Percentiles rank a stretch among this genome's conserved stretches.
phyloP scores from a whole-genome alignment of 2,888 invertebrate genomes.

The Stenolophus ochropezus region DNA sequence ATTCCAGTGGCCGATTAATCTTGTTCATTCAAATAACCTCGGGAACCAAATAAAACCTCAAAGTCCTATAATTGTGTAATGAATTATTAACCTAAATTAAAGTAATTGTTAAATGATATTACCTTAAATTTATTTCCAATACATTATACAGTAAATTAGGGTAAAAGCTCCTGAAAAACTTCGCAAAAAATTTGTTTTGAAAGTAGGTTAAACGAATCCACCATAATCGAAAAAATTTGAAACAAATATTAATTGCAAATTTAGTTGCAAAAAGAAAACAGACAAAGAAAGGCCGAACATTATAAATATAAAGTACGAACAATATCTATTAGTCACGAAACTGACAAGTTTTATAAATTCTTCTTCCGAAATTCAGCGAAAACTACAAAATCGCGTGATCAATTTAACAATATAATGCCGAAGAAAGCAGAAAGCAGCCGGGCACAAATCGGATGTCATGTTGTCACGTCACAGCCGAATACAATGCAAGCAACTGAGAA shows the following conservation, averaged over 20 bases:
- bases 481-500: constrained; percentile 28
- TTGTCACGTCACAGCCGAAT: constrained; percentile 43
- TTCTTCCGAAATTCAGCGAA: constrained; percentile 49
- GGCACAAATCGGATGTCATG: constrained; percentile 54
- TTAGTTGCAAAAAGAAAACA: neutral
- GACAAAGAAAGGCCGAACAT: constrained; percentile 35
- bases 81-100: too few relatives aligned
- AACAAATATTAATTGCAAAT: constrained; percentile 24
- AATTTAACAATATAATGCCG: constrained; percentile 50
- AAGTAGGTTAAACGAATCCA: constrained; percentile 4
- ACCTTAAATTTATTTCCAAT: neutral
- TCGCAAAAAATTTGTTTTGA: neutral
- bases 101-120: neutral
- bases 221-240: neutral
- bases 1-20: too few relatives aligned
- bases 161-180: neutral
- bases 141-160: neutral
- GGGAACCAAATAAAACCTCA: too few relatives aligned
- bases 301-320: constrained; percentile 26
- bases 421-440: constrained; percentile 30
- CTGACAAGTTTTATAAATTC: constrained; percentile 59
- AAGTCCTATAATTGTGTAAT: too few relatives aligned
- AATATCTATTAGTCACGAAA: constrained; percentile 57
- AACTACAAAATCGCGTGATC: constrained; percentile 59
- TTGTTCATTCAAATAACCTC: too few relatives aligned